Evolutionary conservation across 2,888 invertebrate genomes (phyloP), one percentile per base, ranked within the genome.

Genomic region (Conomelus anceps): DNA sequence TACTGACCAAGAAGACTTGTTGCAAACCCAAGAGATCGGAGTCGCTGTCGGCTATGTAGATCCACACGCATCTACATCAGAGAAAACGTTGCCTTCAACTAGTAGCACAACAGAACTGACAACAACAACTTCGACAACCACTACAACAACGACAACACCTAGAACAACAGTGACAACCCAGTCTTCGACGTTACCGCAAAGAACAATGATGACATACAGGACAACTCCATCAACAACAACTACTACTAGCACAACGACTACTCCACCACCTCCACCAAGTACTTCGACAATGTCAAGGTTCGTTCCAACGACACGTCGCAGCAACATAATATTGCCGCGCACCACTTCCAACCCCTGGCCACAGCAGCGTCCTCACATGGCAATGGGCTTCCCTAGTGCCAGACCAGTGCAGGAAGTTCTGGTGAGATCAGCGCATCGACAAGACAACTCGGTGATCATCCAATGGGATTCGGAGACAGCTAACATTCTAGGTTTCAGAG

Each of bases 381-480:
- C 91, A 26, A 88, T 92, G 63, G 91, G 91, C 9, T 90, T 90
- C 85, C 92, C 89, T 90, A 88, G 22, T 88, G 90, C 88, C 22
- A 84, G 89, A 20, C 88, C 90, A n/a, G 89, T 89, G 0, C 91
- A 91, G 90, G 88, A 91, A 92, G 97, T 98, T 23, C 95, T 97
- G 91, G 97, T 98, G 34, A 97, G 97, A 93, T 97, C 97, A 92
- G 98, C 98, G 13, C 96, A 97, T 92, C 94, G 97, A 91, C 97
- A 97, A 93, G 98, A 97, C 92, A 97, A 96, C 93, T 96, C 98
- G 0, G 97, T 98, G 22, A 96, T 98, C 92, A 97, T 98, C 91
- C 97, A 98, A 92, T 98, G 98, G 98, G 97, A 97, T 92, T 97
- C 97, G 0, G 96, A 97, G 92, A 97, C 97, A 17, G 96, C 96